These are phyloP conservation scores for Diarsia mendica DNA, from an alignment of 2,888 invertebrate species.

Conservation along the genomic window DNA sequence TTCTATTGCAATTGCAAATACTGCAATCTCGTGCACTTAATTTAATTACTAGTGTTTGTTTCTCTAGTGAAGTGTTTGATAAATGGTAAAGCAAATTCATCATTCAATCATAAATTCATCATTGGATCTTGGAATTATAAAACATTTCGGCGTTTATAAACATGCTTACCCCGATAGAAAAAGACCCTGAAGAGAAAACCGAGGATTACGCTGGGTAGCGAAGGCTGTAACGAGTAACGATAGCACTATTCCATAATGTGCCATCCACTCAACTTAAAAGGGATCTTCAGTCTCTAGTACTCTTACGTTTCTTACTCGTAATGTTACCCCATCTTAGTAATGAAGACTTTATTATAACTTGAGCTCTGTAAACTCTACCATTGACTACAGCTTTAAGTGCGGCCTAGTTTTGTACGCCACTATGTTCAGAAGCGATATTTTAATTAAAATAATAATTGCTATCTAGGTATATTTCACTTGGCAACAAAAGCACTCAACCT, in stretches of 20 bases:
- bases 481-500: conserved; percentile 37
- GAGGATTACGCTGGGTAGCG: neutral
- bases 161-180: neutral
- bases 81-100: neutral
- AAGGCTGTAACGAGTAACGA: conserved; percentile 3
- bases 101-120: neutral
- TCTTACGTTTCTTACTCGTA: conserved; percentile 21
- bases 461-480: conserved; percentile 18
- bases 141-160: neutral
- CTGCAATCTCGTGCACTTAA: conserved; percentile 20
- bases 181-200: neutral
- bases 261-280: conserved; percentile 45
- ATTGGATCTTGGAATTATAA: neutral
- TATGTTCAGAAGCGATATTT: conserved; percentile 7
- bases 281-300: conserved; percentile 27
- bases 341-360: conserved; percentile 9
- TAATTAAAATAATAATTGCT: conserved; percentile 44
- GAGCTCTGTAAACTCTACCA: neutral
- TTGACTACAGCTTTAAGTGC: neutral
- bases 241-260: conserved; percentile 9
- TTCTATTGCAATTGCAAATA: conserved; percentile 25
- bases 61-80: conserved; percentile 24
- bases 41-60: conserved; percentile 23
- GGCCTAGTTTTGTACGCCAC: conserved; percentile 2
- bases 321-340: conserved; percentile 22